A percentile compares a stretch with the other conserved stretches of the same genome.
These are phyloP conservation scores for Trematomus bernacchii DNA, from an alignment of 2,797 vertebrate genomes.

Conservation along the genomic window DNA sequence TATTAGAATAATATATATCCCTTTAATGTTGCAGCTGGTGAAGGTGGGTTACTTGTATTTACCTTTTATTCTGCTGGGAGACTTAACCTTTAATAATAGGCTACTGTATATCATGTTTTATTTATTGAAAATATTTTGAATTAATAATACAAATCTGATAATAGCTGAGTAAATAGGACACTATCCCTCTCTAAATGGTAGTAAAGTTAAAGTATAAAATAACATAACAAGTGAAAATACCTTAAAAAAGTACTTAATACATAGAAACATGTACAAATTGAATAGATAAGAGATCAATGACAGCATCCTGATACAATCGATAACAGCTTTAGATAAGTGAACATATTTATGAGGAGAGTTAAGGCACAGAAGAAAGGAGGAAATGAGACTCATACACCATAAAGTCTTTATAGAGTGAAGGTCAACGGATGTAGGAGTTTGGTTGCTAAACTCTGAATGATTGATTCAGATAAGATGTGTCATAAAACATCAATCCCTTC, in stretches of 20 bases:
- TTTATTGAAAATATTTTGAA: background rate
- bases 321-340: background rate
- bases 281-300: too few relatives aligned
- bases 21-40: too few relatives aligned
- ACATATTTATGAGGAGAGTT: background rate
- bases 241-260: too few relatives aligned
- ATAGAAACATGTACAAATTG: too few relatives aligned
- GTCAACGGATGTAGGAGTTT: too few relatives aligned
- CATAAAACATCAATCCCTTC: too few relatives aligned
- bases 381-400: background rate
- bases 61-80: background rate
- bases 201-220: background rate
- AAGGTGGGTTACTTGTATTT: too few relatives aligned
- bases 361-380: background rate
- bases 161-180: background rate
- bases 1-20: background rate
- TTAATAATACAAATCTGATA: background rate
- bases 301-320: too few relatives aligned
- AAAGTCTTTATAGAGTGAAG: too few relatives aligned
- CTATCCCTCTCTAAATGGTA: background rate
- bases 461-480: too few relatives aligned
- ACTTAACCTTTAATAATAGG: background rate
- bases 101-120: background rate
- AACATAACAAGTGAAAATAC: background rate
- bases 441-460: too few relatives aligned